These are phyloP conservation scores for Lacerta agilis DNA, from an alignment of 2,797 vertebrate species.

Conservation along the genomic window DNA sequence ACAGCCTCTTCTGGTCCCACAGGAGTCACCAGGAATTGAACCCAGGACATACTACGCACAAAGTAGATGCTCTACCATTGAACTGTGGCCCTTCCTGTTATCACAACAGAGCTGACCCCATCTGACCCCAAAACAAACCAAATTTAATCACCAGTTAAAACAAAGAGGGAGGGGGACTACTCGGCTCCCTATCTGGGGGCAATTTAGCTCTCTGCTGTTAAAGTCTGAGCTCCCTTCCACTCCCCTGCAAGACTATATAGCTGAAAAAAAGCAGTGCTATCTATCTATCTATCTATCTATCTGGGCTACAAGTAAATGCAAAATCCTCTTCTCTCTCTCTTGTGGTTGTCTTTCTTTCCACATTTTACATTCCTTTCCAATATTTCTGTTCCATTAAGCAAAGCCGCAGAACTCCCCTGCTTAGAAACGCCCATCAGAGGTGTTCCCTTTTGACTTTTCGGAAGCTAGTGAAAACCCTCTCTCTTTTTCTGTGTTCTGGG, in stretches of 20 bases:
- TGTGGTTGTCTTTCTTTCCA: neutral
- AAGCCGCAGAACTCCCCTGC: neutral
- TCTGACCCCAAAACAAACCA: neutral
- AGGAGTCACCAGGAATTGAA: too few species aligned
- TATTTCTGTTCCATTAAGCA: neutral
- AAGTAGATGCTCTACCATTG: too few species aligned
- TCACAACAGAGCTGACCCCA: neutral
- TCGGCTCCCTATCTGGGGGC: neutral
- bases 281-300: too few species aligned
- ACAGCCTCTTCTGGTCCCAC: too few species aligned
- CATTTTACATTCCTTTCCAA: neutral
- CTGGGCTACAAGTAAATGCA: neutral
- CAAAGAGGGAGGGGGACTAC: neutral
- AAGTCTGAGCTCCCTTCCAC: too few species aligned
- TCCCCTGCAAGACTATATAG: neutral
- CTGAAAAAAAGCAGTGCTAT: too few species aligned
- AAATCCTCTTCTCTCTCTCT: neutral
- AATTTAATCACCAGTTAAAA: neutral
- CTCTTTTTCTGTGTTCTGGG: neutral
- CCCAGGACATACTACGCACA: too few species aligned
- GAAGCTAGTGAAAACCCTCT: neutral
- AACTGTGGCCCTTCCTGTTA: neutral
- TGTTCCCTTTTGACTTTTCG: neutral
- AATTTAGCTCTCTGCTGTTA: neutral
- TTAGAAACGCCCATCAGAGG: neutral